These are phyloP conservation scores for Lycocerus yunnanus DNA, from an alignment of 2,888 invertebrate species.

Conservation along the genomic window DNA sequence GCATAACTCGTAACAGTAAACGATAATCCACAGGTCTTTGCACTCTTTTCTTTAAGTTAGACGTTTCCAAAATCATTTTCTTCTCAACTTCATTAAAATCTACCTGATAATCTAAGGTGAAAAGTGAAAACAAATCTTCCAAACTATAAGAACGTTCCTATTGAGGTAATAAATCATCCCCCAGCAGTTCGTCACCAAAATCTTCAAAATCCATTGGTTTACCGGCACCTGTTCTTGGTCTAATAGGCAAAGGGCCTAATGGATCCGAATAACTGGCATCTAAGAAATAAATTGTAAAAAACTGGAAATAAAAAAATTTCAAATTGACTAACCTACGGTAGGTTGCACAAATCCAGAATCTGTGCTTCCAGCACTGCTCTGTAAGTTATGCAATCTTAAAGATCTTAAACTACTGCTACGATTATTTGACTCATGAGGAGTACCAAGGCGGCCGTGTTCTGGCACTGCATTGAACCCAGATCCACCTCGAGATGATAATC, in stretches of 20 bases:
- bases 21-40: no score
- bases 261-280: conserved; percentile 63
- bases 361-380: conserved; percentile 50
- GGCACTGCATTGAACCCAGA: conserved; percentile 60
- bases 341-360: conserved; percentile 51
- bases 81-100: neutral
- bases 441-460: conserved; percentile 50
- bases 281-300: conserved; percentile 41
- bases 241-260: conserved; percentile 60
- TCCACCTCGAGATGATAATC: conserved; percentile 61
- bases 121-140: neutral
- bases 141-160: conserved; percentile 48
- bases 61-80: neutral
- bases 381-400: conserved; percentile 43
- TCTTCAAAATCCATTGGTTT: conserved; percentile 64
- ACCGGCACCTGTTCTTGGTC: conserved; percentile 62
- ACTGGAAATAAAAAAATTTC: neutral
- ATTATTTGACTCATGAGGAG: conserved; percentile 44
- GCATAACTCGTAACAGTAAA: no score
- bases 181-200: conserved; percentile 75
- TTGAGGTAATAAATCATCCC: conserved; percentile 74
- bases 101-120: neutral
- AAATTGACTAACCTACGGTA: conserved; percentile 30
- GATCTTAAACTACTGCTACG: conserved; percentile 42
- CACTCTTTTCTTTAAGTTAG: no score